Percentiles rank a stretch among this genome's conserved stretches.
phyloP scores from a whole-genome alignment of 1,140 invertebrate species.

The Bombyx mori region DNA sequence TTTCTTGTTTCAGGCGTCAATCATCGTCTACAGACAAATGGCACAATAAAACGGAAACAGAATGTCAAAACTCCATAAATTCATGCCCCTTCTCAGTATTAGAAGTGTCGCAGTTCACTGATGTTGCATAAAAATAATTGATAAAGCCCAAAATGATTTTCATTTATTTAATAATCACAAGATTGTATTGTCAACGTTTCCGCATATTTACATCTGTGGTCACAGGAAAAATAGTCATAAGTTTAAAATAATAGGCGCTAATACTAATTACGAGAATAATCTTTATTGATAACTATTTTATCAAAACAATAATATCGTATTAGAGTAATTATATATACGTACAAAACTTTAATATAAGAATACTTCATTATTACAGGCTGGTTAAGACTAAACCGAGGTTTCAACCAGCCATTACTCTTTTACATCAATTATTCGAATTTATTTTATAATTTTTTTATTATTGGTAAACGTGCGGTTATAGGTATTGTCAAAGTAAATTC shows the following conservation, averaged over 20 bases:
- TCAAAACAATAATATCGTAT: too few species aligned
- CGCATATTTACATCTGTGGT: neutral
- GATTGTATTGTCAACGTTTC: neutral
- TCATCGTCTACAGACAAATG: constrained; percentile 43
- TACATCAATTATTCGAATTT: too few species aligned
- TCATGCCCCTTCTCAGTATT: constrained; percentile 48
- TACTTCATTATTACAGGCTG: too few species aligned
- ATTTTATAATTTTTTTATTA: too few species aligned
- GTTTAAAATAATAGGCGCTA: too few species aligned
- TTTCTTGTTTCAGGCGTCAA: constrained; percentile 30
- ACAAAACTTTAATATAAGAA: too few species aligned
- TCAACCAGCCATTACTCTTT: too few species aligned
- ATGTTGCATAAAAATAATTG: constrained; percentile 14
- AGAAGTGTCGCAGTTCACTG: constrained; percentile 45
- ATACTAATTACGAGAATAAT: neutral
- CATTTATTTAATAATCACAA: neutral
- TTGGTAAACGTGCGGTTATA: too few species aligned
- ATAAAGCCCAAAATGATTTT: neutral
- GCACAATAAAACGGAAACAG: constrained; percentile 36
- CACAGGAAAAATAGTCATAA: neutral
- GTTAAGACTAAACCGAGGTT: too few species aligned
- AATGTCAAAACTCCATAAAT: constrained; percentile 30
- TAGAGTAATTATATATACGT: too few species aligned
- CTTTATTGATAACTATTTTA: too few species aligned
- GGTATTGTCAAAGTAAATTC: too few species aligned